Conservation (phyloP, 2,113 vertebrate species). For the Microtus pennsylvanicus region DNA sequence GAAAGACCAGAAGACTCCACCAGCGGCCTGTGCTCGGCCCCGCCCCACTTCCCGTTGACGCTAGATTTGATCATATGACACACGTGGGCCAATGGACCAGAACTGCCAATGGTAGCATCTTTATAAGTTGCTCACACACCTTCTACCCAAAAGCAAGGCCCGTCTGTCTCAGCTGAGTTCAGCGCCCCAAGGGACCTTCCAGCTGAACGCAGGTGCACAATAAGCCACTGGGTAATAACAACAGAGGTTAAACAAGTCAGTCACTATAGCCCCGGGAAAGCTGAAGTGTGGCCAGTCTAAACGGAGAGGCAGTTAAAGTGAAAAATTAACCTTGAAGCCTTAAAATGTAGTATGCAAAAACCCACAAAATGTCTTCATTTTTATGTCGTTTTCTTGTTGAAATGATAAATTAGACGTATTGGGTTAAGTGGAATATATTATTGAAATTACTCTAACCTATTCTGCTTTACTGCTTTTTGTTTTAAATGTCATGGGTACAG, state of each 20-base stretch:
- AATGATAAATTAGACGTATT: slow-evolving; percentile 20
- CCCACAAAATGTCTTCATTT: neutral
- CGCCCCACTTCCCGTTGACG: neutral
- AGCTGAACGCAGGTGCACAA: neutral
- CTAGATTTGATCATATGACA: neutral
- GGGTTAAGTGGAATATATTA: slow-evolving; percentile 44
- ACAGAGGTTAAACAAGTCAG: neutral
- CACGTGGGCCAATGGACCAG: neutral
- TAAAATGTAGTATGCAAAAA: neutral
- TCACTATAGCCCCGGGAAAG: neutral
- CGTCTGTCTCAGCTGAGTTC: neutral
- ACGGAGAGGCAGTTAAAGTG: neutral
- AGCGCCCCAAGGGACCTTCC: neutral
- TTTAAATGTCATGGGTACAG: neutral
- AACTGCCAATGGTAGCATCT: neutral
- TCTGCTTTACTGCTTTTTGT: neutral
- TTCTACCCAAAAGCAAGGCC: neutral
- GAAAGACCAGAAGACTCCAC: neutral
- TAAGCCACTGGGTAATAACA: neutral
- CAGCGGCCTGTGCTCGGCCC: neutral
- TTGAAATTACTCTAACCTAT: slow-evolving; percentile 14
- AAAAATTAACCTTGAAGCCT: neutral
- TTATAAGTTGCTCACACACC: neutral
- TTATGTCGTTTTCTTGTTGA: neutral
- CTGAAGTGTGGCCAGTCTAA: neutral